phyloP scores from a whole-genome alignment of 2,888 invertebrate species.

The Stenolophus ochropezus region DNA sequence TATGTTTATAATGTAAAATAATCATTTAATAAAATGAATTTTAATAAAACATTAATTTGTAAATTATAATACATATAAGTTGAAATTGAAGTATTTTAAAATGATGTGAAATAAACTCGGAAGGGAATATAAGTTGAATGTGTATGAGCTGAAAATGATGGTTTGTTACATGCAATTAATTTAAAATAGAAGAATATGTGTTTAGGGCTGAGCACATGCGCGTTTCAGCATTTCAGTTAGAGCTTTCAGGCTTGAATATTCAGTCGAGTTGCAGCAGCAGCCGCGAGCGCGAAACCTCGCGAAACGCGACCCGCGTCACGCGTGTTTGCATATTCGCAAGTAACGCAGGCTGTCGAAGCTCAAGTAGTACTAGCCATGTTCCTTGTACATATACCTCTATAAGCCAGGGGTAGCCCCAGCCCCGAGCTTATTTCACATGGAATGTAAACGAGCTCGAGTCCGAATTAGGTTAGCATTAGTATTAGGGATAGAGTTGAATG shows the following conservation, averaged over 20 bases:
- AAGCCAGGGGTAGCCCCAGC: neutral
- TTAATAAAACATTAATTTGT: neutral
- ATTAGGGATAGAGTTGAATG: neutral
- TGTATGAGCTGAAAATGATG: too few species aligned
- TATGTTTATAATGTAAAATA: neutral
- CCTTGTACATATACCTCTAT: neutral
- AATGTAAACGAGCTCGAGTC: neutral
- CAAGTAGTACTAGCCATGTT: neutral
- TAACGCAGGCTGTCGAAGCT: neutral
- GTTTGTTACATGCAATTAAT: neutral
- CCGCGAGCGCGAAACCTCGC: conserved; percentile 5
- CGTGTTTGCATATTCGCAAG: neutral
- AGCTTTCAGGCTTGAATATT: neutral
- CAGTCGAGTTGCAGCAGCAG: neutral
- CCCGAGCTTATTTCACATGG: neutral
- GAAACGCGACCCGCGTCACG: conserved; percentile 4
- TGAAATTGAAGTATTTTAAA: neutral
- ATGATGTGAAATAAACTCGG: neutral
- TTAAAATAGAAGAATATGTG: neutral
- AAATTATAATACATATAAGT: too few species aligned
- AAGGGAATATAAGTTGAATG: too few species aligned
- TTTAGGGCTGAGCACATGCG: conserved; percentile 4
- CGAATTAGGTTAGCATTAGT: conserved; percentile 16
- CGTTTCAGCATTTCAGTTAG: neutral
- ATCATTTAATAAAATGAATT: neutral